phyloP scores from a whole-genome alignment of 30 jellyfish, hydroid and myxozoan genomes.

The Phacellophora camtschatica region DNA sequence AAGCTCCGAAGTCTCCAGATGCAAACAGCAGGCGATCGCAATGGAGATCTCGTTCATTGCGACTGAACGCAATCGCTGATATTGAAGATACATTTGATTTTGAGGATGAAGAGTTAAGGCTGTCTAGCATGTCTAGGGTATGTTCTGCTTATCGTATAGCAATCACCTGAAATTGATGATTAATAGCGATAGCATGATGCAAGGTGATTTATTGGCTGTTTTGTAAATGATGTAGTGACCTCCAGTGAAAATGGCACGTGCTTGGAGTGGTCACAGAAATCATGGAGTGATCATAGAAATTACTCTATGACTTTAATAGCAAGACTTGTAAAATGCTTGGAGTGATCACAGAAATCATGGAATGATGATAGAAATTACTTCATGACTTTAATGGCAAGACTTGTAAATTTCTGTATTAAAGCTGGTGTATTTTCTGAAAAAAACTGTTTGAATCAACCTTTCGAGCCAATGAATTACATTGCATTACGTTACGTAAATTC shows the following conservation, averaged over 20 bases:
- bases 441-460: too few species aligned
- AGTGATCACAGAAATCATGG: too few species aligned
- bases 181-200: too few species aligned
- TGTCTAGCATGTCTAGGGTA: slow-evolving; percentile 56
- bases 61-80: slow-evolving; percentile 39
- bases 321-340: too few species aligned
- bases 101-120: slow-evolving; percentile 50
- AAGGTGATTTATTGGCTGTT: background rate
- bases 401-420: too few species aligned
- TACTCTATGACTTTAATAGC: too few species aligned
- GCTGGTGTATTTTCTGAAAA: too few species aligned
- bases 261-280: background rate
- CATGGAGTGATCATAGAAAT: background rate
- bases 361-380: too few species aligned
- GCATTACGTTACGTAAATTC: too few species aligned
- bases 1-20: slow-evolving; percentile 26
- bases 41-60: slow-evolving; percentile 54
- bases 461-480: too few species aligned
- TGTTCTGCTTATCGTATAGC: background rate
- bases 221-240: background rate
- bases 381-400: too few species aligned
- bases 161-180: background rate
- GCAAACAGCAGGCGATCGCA: slow-evolving; percentile 21
- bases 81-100: slow-evolving; percentile 48
- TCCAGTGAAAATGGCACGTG: background rate